phyloP scores from a whole-genome alignment of 2,888 invertebrate genomes.

The Phortica magna region DNA sequence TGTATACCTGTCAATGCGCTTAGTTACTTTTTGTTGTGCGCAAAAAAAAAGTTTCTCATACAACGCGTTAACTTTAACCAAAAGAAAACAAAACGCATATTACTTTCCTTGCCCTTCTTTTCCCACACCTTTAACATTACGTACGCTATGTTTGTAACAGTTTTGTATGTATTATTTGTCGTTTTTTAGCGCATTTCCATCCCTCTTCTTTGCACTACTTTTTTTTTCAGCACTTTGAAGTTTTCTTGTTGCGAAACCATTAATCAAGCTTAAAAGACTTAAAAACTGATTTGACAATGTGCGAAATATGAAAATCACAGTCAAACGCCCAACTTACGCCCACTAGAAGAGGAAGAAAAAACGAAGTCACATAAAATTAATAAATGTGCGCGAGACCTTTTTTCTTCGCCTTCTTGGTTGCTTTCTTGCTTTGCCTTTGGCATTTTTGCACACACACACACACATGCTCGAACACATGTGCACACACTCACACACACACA shows the following conservation, averaged over 20 bases:
- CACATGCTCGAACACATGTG: background rate
- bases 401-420: conserved; percentile 19
- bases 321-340: conserved; percentile 41
- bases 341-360: conserved; percentile 1
- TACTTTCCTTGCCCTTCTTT: too few species aligned
- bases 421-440: background rate
- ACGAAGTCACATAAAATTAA: conserved; percentile 69
- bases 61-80: conserved; percentile 1
- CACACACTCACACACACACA: conserved; percentile 10
- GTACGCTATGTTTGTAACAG: too few species aligned
- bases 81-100: too few species aligned
- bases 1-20: background rate
- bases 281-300: conserved; percentile 54
- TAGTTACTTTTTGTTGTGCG: background rate
- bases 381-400: conserved; percentile 45
- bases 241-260: conserved; percentile 49
- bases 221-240: too few species aligned
- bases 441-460: conserved; percentile 34
- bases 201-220: too few species aligned
- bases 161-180: too few species aligned
- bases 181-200: too few species aligned
- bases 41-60: conserved; percentile 9
- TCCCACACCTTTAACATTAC: too few species aligned
- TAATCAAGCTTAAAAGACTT: conserved; percentile 72
- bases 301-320: conserved; percentile 17